Evolutionary conservation across 1,140 invertebrate species (phyloP).

Genomic region (Ladona fulva): DNA sequence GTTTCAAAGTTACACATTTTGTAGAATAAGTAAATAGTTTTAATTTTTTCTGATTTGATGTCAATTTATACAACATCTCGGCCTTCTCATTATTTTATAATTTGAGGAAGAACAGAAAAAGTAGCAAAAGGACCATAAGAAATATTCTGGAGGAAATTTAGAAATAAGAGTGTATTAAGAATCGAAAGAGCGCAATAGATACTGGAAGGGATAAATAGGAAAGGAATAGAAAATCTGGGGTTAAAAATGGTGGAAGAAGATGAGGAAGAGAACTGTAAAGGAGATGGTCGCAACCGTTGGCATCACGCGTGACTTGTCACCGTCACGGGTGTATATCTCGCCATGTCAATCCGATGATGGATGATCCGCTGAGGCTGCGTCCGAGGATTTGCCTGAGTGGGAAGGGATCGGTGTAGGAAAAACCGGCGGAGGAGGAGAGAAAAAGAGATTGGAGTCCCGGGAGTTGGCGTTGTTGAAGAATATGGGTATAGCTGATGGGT

Average conservation of each 20-base stretch:
- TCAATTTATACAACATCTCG: too few relatives aligned
- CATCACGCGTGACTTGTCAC: slow-evolving; percentile 2
- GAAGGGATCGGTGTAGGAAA: background rate
- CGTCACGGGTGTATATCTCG: background rate
- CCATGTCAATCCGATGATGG: background rate
- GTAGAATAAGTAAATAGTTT: too few relatives aligned
- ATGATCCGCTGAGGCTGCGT: background rate
- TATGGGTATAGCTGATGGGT: too few relatives aligned
- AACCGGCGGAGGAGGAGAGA: background rate
- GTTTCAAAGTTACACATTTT: too few relatives aligned
- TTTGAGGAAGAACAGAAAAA: too few relatives aligned
- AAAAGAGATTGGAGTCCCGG: background rate
- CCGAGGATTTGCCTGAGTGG: background rate
- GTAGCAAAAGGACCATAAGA: too few relatives aligned
- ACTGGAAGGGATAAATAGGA: background rate
- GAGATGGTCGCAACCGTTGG: background rate
- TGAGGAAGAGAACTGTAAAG: background rate
- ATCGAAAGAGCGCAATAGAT: too few relatives aligned
- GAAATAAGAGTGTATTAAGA: too few relatives aligned
- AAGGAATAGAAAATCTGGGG: background rate
- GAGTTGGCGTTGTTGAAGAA: background rate
- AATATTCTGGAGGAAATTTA: too few relatives aligned
- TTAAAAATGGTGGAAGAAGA: background rate
- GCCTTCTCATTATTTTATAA: too few relatives aligned
- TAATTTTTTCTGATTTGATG: too few relatives aligned